Evolutionary conservation across 1,140 invertebrate genomes (phyloP).

Genomic region (Drosophila lacteicornis): DNA sequence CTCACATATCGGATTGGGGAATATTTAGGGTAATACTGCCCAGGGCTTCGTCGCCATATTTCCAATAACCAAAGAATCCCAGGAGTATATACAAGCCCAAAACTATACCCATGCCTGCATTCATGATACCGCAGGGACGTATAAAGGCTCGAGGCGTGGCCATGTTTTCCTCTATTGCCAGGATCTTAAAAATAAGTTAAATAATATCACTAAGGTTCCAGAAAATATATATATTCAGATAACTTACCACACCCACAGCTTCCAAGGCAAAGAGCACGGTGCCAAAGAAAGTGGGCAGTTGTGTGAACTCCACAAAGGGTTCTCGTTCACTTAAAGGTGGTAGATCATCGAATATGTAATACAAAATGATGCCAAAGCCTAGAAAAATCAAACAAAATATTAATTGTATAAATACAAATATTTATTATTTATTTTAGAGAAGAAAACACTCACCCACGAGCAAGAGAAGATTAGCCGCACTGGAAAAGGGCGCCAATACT

Average conservation of each 20-base stretch:
- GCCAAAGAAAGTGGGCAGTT: constrained; percentile 92
- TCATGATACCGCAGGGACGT: constrained; percentile 90
- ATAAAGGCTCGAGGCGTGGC: constrained; percentile 90
- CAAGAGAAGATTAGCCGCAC: constrained; percentile 91
- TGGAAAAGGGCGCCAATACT: constrained; percentile 92
- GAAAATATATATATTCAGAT: neutral
- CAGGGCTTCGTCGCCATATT: constrained; percentile 88
- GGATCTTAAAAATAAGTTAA: constrained; percentile 87
- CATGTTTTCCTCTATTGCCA: constrained; percentile 95
- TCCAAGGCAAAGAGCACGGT: constrained; percentile 95
- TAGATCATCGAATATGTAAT: constrained; percentile 88
- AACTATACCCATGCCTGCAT: constrained; percentile 91
- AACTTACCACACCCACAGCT: constrained; percentile 93
- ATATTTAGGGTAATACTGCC: constrained; percentile 92
- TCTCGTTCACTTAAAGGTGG: constrained; percentile 87
- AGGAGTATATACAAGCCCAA: constrained; percentile 90
- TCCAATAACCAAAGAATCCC: constrained; percentile 93
- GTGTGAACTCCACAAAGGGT: constrained; percentile 86
- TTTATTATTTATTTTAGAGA: neutral
- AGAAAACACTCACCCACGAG: constrained; percentile 86
- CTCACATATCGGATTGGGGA: constrained; percentile 86
- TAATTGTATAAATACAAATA: neutral
- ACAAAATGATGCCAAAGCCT: constrained; percentile 89
- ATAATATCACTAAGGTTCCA: neutral
- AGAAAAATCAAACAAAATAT: neutral